These are phyloP conservation scores for Agonum fuliginosum DNA, from an alignment of 2,888 invertebrate genomes.

Conservation along the genomic window DNA sequence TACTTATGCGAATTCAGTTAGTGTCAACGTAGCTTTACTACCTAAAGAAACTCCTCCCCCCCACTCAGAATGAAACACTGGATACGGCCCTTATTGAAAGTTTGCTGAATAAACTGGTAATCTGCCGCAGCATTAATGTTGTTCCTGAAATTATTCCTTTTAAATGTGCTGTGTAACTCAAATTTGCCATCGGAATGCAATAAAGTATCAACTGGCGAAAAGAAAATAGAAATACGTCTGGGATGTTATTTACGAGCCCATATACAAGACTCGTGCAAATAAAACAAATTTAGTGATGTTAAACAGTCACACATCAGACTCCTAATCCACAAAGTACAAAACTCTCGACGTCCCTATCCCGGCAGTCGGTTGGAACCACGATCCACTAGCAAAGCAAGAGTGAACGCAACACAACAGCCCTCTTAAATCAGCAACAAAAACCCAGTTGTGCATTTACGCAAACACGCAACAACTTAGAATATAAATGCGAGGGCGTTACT, in stretches of 20 bases:
- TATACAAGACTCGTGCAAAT: slow-evolving; percentile 14
- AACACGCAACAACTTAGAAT: slow-evolving; percentile 29
- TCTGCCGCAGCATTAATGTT: no score
- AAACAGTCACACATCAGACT: slow-evolving; percentile 31
- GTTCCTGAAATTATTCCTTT: no score
- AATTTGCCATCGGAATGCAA: no score
- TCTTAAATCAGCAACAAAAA: slow-evolving; percentile 35
- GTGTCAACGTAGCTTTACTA: no score
- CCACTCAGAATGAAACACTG: no score
- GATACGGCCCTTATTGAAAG: no score
- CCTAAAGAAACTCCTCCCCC: no score
- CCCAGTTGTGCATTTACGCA: slow-evolving; percentile 30
- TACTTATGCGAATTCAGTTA: no score
- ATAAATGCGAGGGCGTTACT: slow-evolving; percentile 42
- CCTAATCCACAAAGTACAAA: slow-evolving; percentile 7
- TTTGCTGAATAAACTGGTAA: no score
- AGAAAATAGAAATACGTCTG: background rate
- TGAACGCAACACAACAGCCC: background rate
- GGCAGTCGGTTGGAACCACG: background rate
- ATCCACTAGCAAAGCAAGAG: no score
- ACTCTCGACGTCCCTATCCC: background rate
- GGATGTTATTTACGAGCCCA: background rate
- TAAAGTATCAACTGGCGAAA: no score
- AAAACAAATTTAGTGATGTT: slow-evolving; percentile 28
- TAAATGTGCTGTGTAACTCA: no score